These are phyloP conservation scores for Craseonycteris thonglongyai DNA, from an alignment of 2,113 vertebrate genomes.

Conservation along the genomic window DNA sequence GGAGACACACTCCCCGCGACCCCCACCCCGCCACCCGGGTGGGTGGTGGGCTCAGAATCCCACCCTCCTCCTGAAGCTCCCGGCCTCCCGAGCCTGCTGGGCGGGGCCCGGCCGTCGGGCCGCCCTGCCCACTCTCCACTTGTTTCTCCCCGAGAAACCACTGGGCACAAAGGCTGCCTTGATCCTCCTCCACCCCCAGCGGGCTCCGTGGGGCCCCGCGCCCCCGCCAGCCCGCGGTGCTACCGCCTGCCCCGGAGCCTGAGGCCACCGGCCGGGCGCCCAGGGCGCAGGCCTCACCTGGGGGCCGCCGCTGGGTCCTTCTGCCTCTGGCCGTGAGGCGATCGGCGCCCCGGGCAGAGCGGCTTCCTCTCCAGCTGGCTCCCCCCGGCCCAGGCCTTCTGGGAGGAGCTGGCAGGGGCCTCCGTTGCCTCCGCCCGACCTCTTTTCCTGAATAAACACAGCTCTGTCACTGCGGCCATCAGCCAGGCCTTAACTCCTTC, in stretches of 20 bases:
- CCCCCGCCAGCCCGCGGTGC: neutral
- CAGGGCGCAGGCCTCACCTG: slow-evolving; percentile 28
- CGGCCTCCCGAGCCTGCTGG: neutral
- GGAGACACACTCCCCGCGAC: neutral
- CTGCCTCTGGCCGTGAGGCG: neutral
- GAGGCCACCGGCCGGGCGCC: fast-evolving
- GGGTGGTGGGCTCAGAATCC: neutral
- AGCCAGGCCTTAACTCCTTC: slow-evolving; percentile 49
- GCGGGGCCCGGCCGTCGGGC: neutral
- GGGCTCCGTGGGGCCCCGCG: fast-evolving
- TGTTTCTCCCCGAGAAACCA: neutral
- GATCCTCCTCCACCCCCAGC: slow-evolving; percentile 2
- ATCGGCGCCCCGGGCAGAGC: neutral
- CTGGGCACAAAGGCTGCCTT: slow-evolving; percentile 58
- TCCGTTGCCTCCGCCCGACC: slow-evolving; percentile 30
- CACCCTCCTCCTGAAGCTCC: neutral
- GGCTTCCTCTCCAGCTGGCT: slow-evolving; percentile 19
- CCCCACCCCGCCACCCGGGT: too few relatives aligned
- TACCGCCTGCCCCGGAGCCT: neutral
- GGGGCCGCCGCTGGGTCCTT: neutral
- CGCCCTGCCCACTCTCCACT: neutral
- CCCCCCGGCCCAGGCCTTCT: slow-evolving; percentile 12
- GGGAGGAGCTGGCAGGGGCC: slow-evolving; percentile 69
- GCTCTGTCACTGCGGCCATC: slow-evolving; percentile 37
- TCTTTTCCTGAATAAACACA: slow-evolving; percentile 72